Base-by-base conservation (phyloP, 2,113 vertebrate genomes). In the Tonatia bakeri region DNA sequence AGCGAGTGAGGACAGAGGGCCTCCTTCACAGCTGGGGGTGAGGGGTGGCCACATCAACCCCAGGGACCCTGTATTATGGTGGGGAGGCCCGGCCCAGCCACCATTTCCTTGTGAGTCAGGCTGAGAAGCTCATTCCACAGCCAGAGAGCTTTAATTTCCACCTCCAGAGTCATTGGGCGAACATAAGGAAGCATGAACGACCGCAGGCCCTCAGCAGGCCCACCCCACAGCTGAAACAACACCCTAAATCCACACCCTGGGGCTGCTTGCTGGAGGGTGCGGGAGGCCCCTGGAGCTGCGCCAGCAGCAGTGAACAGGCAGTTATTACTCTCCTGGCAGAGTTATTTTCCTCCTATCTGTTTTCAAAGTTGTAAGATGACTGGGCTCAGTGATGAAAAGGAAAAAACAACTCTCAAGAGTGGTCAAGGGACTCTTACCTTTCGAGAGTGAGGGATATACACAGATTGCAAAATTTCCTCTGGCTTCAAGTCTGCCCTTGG, bases 401-500 rank as follows among this genome's bases (percentile, higher is more conserved):
- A 75, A 52, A 73, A 84, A 67, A 36, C 45, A 67, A 38, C 87
- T n/a, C 33, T 54, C 40, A 26, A 43, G 90, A 43, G 82, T 8
- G 5, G 38, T 50, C 36, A 8, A 20, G 1, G 9, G 43, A 43
- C 5, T 79, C 86, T 95, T 96, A 99, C 99, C 98, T 98, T 98
- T 96, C 79, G 86, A 83, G 99, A 98, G 76, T 98, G 98, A 7
- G 98, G 99, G 79, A 99, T 98, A 33, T 98, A 98, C 88, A 99
- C 98, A 1, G 99, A 99, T 72, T 98, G 50, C 19, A 98, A 76
- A 4, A 99, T 86, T 70, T 99, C 99, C 7, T 98, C 98, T 0
- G 98, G 97, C 81, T 98, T 98, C 87, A 99, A 93, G 70, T 97
- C 69, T 40, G 98, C 98, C 91, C 98, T 98, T 6, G 98, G 98